Base-by-base conservation (phyloP, 2,113 vertebrate species). In the Melozone crissalis region DNA sequence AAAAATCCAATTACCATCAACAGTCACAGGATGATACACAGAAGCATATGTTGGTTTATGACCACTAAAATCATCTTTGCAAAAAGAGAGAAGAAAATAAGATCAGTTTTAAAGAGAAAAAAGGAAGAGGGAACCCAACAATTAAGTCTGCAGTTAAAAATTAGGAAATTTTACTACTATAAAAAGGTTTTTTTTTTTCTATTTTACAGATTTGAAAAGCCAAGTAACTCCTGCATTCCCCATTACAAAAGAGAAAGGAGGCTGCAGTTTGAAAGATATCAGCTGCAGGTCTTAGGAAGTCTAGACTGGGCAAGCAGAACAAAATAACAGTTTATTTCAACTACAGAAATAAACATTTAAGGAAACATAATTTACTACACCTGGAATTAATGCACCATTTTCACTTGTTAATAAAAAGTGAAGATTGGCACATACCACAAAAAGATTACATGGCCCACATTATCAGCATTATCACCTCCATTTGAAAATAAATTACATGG, bases 1-100 rank as follows among this genome's bases (percentile, higher is more conserved):
- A 58, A 11, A 81, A 63, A 43, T 87, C 15, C 18, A 84, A 83
- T 96, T 96, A 95, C 95, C 88, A 90, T 95, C 90, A 92, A 81
- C 87, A 89, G 87, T 89, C 75, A 97, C 84, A 91, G 87, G 84
- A 84, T 86, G 94, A 93, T 79, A 97, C 62, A 94, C 69, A 86
- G 96, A 93, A 87, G 88, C 55, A 58, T 85, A 89, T n/a, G 80
- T 22, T 90, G 89, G 24, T 73, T 82, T 93, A 93, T 83, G 80
- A 95, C 41, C 75, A 95, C 57, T 93, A 94, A 95, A 96, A 65
- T 96, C 74, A 95, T 96, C 93, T 97, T 92, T 0, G 3, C 78
- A 90, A 65, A 95, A 77, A 85, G 85, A 94, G 46, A 89, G 51
- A 87, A 77, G 87, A 93, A 76, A 94, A 85, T 39, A 90, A 92